Conservation (phyloP, 2,888 invertebrate species). For the Autographa gamma region DNA sequence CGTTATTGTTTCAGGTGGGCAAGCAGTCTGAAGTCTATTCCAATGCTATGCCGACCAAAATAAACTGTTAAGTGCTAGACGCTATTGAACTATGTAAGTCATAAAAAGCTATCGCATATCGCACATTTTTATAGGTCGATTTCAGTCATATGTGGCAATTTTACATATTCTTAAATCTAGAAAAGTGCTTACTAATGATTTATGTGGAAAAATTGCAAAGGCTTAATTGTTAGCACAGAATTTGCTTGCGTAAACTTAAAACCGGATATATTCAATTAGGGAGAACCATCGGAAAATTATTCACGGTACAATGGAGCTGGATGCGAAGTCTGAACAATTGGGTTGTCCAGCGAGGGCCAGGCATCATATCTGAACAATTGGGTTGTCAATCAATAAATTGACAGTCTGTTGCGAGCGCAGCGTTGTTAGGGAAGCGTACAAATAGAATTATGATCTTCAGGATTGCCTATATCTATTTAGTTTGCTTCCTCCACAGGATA, state of each 20-base stretch:
- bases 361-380: conserved; percentile 2
- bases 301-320: background rate
- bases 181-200: background rate
- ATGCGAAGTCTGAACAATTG: background rate
- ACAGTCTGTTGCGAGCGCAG: conserved; percentile 3
- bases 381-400: conserved; percentile 4
- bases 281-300: background rate
- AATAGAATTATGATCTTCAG: background rate
- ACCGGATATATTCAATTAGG: background rate
- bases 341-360: background rate
- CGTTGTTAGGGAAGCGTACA: background rate
- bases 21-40: conserved; percentile 17
- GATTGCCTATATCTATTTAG: background rate
- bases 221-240: background rate
- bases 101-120: conserved; percentile 3
- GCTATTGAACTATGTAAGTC: conserved; percentile 21
- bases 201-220: background rate
- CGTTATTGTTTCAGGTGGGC: conserved; percentile 37
- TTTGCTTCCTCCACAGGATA: background rate
- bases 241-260: background rate
- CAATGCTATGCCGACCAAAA: conserved; percentile 27
- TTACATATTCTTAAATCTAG: background rate
- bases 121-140: background rate
- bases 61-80: conserved; percentile 27
- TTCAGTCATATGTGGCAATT: background rate